Base-by-base conservation (phyloP, 2,113 vertebrate species). In the Murina feae region DNA sequence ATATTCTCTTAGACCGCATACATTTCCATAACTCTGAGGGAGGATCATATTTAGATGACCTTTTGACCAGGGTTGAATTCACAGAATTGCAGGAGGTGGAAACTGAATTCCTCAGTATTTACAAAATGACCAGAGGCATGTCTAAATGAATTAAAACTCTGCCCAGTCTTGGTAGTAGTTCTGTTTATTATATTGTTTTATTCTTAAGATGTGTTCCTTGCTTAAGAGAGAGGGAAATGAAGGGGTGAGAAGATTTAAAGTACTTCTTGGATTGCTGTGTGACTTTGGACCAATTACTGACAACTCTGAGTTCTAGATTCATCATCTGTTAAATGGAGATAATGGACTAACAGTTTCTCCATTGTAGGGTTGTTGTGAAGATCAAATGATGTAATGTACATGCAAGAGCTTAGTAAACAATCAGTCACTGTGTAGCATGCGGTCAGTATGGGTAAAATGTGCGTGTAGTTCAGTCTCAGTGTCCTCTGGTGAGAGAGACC, bases 1-100 rank as follows among this genome's bases (percentile, higher is more conserved):
- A 91, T 96, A 87, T 95, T 98, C 93, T 95, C 97, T 97, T 95
- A 96, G 94, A 91, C 69, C 94, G 71, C 66, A 74, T 89, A 84
- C 18, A 89, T 95, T 96, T 97, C 60, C 66, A 72, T 97, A 94
- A 96, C 80, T 95, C 75, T 82, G 89, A 94, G 79, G 10, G 75
- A 81, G 86, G 47, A 95, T 90, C 91, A 60, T 94, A 79, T 83
- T 89, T 83, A 74, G 28, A 80, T 96, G 92, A 93, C 72, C 68
- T 96, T 76, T 91, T 96, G 93, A 95, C 92, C 93, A 95, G 93
- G 60, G 51, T 79, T 90, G 58, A 94, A 32, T 82, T 95, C 49
- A 93, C 55, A 96, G 6, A 97, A 96, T 96, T 95, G 72, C 66
- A 87, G 72, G 53, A 87, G 44, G 32, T 80, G 3, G 86, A 94